Evolutionary conservation across 1,140 invertebrate species (phyloP).

Genomic region (Uloborus diversus): DNA sequence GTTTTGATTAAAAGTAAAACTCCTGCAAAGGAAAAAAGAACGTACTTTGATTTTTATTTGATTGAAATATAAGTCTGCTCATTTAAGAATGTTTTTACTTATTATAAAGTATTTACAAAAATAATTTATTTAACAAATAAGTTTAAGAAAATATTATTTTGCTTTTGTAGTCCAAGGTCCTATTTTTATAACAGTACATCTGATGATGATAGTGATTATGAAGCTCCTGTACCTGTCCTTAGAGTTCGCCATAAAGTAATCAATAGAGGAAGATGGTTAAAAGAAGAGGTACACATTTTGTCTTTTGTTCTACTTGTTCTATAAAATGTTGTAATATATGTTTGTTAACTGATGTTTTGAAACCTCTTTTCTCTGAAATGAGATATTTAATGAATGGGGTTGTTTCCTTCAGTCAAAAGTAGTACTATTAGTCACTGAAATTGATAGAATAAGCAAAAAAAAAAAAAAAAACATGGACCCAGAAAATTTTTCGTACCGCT

Average conservation of each 20-base stretch:
- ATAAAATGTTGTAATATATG: background rate
- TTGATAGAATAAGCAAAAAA: background rate
- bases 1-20: too few relatives aligned
- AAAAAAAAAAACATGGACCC: too few relatives aligned
- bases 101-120: too few relatives aligned
- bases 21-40: too few relatives aligned
- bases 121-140: too few relatives aligned
- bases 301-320: background rate
- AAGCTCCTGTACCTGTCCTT: background rate
- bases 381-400: background rate
- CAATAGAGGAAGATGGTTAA: slow-evolving; percentile 82
- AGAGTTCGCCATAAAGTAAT: slow-evolving; percentile 69
- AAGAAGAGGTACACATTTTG: slow-evolving; percentile 71
- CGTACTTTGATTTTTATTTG: too few relatives aligned
- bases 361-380: background rate
- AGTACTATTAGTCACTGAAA: background rate
- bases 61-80: too few relatives aligned
- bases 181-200: background rate
- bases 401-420: background rate
- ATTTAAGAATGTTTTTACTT: too few relatives aligned
- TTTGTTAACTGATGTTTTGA: background rate
- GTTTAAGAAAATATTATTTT: background rate
- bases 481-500: too few relatives aligned
- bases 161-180: background rate
- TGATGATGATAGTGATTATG: slow-evolving; percentile 21